Percentiles rank a stretch among this genome's conserved stretches.
Conservation (phyloP, 2,888 invertebrate genomes). For the Formica aserva region DNA sequence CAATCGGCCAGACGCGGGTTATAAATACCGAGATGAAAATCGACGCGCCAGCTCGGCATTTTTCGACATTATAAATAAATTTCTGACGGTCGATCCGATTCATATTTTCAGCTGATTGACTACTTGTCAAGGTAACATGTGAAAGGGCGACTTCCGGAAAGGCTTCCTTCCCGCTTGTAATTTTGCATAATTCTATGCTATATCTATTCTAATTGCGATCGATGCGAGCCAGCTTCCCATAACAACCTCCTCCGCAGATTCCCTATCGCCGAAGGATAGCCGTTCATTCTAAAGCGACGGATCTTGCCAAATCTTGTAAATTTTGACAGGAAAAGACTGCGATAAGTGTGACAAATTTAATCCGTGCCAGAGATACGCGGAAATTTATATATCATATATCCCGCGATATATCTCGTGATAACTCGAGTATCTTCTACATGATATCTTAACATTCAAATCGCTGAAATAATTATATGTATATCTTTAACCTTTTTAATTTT, state of each 20-base stretch:
- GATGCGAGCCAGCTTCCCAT: slow-evolving; percentile 18
- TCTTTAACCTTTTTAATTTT: not conserved
- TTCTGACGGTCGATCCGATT: slow-evolving; percentile 15
- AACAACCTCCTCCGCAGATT: not conserved
- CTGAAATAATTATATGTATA: not conserved
- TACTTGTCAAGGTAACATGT: slow-evolving; percentile 31
- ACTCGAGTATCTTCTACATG: not conserved
- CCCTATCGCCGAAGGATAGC: not conserved
- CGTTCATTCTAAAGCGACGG: not conserved
- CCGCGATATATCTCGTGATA: not conserved
- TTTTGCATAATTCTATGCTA: slow-evolving; percentile 28
- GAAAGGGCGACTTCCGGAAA: slow-evolving; percentile 20
- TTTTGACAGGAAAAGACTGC: not conserved
- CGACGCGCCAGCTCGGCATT: slow-evolving; percentile 50
- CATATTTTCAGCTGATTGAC: not conserved
- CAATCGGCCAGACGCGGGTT: slow-evolving; percentile 22
- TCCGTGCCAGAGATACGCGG: not conserved
- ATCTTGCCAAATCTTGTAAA: slow-evolving; percentile 31
- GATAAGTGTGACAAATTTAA: not conserved
- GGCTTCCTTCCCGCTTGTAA: slow-evolving; percentile 21
- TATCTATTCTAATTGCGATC: not conserved
- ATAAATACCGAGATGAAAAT: slow-evolving; percentile 65
- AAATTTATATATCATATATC: not conserved
- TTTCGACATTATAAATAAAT: slow-evolving; percentile 68
- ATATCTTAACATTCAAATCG: not conserved